Base-by-base conservation (phyloP, 2,888 invertebrate species). In the Epistrophe grossulariae region DNA sequence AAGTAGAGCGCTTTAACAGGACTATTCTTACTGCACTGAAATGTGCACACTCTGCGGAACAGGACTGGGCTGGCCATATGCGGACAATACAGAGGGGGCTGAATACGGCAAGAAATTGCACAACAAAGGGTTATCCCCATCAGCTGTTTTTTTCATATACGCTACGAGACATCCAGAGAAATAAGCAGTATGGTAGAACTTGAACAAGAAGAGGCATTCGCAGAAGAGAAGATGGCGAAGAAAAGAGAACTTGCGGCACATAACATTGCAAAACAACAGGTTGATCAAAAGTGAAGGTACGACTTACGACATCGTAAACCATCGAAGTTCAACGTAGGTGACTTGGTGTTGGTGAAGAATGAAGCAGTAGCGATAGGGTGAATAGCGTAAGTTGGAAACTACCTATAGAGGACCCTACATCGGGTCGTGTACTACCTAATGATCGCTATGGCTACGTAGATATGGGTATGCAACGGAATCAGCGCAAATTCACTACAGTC, bases 371-470 rank as follows among this genome's bases (percentile, higher is more conserved):
- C 62, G 11, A 73, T 62, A 10, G 78, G 7, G 78, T 10, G 68
- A 81, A 38, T 85, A 78, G 55, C 89, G 90, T 45, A 90, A 40
- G 13, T 13, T 40, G 13, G 40, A 40, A 40, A 4, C 62, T 90
- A 0, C 82, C 79, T 35, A 87, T 88, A 68, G 89, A 90, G 35
- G 68, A 89, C 24, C 24, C 24, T 24, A 24, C 24, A 24, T 24
- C 24, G 24, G 24, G 24, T 24, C 24, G 3, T 24, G 24, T 24
- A 24, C 24, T 40, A 38, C 70, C 55, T 8, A 24, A 24, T 24
- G 24, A 2, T 2, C 2, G n/a, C n/a, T 90, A 89, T 79, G 76
- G 88, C 11, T 60, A 89, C 19, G 74, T 43, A 59, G 88, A 89
- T 70, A 88, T 89, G 13, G 84, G 64, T 8, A 60, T 76, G 74